Evolutionary conservation across 1,140 invertebrate species (phyloP).

Genomic region (Drosophila triauraria): DNA sequence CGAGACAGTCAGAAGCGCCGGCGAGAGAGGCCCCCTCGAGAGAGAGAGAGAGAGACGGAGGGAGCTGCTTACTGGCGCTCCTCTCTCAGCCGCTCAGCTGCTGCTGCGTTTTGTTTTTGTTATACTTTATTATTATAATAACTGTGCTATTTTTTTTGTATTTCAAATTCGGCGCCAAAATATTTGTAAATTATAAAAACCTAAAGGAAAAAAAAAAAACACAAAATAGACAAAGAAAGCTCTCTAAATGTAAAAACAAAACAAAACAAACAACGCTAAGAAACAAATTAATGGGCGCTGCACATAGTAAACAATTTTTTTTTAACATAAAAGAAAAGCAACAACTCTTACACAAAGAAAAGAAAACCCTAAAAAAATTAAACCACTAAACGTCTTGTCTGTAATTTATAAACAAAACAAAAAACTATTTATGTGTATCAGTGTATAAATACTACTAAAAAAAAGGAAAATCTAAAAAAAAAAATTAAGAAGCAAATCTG

Average conservation of each 20-base stretch:
- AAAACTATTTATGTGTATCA: conserved; percentile 65
- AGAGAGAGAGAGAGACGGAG: conserved; percentile 3
- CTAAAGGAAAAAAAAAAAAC: conserved; percentile 37
- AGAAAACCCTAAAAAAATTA: conserved; percentile 34
- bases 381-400: conserved; percentile 76
- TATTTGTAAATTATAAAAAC: conserved; percentile 77
- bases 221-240: conserved; percentile 50
- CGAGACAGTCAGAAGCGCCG: conserved; percentile 22
- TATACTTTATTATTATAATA: conserved; percentile 71
- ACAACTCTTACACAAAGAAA: conserved; percentile 19
- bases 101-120: conserved; percentile 54
- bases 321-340: conserved; percentile 30
- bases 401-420: conserved; percentile 67
- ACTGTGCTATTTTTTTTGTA: conserved; percentile 56
- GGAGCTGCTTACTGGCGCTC: conserved; percentile 18
- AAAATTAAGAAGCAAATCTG: conserved; percentile 28
- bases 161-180: conserved; percentile 72
- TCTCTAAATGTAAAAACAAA: conserved; percentile 65
- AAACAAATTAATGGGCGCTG: conserved; percentile 68
- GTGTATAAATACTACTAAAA: conserved; percentile 57
- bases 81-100: conserved; percentile 17
- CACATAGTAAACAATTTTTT: conserved; percentile 73
- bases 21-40: neutral
- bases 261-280: conserved; percentile 10
- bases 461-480: conserved; percentile 22